phyloP scores from a whole-genome alignment of 2,888 invertebrate genomes.

The Alloscopus bannaensis region DNA sequence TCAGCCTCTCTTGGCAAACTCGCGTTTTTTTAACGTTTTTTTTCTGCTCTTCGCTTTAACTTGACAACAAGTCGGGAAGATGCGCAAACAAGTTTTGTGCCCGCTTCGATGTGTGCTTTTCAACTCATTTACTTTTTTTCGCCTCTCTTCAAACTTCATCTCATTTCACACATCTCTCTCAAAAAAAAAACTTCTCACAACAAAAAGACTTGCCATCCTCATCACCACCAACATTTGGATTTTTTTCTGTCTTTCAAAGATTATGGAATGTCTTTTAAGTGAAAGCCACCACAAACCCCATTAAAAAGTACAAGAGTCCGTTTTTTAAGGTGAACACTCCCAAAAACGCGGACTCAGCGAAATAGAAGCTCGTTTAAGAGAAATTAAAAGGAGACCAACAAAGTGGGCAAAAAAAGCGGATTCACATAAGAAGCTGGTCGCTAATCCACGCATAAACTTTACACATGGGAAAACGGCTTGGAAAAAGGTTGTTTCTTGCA shows the following conservation, averaged over 20 bases:
- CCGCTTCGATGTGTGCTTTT: no score
- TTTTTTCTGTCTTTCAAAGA: no score
- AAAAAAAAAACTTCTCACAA: background rate
- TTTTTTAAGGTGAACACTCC: conserved; percentile 49
- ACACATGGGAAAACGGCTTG: no score
- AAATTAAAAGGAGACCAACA: conserved; percentile 8
- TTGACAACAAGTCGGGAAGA: conserved; percentile 38
- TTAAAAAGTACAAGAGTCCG: conserved; percentile 46
- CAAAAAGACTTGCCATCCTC: no score
- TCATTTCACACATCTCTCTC: background rate
- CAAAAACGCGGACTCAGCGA: no score
- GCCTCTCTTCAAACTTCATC: background rate
- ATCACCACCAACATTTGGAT: background rate
- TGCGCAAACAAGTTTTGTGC: conserved; percentile 54
- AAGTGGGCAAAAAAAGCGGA: no score
- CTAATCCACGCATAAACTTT: no score
- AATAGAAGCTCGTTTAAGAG: conserved; percentile 2
- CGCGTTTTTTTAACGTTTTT: no score
- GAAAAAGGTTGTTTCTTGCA: no score
- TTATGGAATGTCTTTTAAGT: background rate
- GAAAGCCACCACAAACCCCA: conserved; percentile 28
- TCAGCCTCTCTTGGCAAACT: no score
- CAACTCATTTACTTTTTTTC: conserved; percentile 37
- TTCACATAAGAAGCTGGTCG: no score
- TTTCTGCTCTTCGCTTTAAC: conserved; percentile 1